phyloP scores from a whole-genome alignment of 2,888 invertebrate species.

The Eurytoma californica region DNA sequence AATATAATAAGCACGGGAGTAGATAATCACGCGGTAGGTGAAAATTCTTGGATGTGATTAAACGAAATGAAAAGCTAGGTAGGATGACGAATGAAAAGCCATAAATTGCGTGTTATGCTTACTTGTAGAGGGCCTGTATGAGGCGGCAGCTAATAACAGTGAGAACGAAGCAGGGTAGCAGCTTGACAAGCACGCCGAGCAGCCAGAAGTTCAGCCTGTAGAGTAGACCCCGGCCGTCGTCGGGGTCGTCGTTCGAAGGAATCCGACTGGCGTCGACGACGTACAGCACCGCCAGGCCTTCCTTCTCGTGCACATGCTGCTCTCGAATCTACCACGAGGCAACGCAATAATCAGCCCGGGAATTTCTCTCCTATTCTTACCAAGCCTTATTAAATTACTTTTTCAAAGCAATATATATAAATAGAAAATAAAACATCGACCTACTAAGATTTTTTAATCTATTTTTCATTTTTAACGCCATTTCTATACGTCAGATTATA shows the following conservation, averaged over 20 bases:
- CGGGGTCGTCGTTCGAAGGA: conserved; percentile 71
- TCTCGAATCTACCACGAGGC: conserved; percentile 61
- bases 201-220: conserved; percentile 88
- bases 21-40: no score
- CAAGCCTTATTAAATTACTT: no score
- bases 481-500: no score
- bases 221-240: conserved; percentile 79
- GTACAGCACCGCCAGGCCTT: conserved; percentile 65
- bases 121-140: conserved; percentile 82
- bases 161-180: conserved; percentile 86
- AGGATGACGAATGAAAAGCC: no score
- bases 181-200: conserved; percentile 87
- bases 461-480: no score
- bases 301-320: conserved; percentile 61
- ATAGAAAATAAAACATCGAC: no score
- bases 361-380: no score
- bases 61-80: no score
- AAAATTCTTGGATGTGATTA: no score
- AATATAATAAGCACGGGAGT: no score
- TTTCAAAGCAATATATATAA: no score
- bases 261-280: conserved; percentile 65
- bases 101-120: conserved; percentile 41
- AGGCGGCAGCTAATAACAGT: conserved; percentile 85
- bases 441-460: no score
- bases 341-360: background rate